Evolutionary conservation across 2,888 invertebrate species (phyloP).

Genomic region (Anthophora plumipes): DNA sequence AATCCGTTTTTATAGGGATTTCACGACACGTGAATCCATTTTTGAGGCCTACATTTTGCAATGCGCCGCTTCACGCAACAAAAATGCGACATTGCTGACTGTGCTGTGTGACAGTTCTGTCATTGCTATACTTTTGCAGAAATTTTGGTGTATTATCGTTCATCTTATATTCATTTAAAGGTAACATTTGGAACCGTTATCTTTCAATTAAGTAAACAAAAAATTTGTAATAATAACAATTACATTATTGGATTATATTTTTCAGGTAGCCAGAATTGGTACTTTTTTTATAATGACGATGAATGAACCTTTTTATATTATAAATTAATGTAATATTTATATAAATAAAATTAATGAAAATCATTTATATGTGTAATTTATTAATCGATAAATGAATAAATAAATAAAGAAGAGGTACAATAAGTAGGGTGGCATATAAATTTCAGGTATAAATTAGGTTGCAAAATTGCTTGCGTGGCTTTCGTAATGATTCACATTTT

Average conservation of each 20-base stretch:
- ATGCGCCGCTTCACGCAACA: slow-evolving; percentile 1
- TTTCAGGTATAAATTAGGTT: background rate
- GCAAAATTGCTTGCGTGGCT: background rate
- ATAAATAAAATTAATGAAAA: background rate
- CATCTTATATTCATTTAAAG: background rate
- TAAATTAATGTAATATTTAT: background rate
- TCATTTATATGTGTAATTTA: background rate
- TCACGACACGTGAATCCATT: background rate
- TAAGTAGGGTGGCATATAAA: background rate
- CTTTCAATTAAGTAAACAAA: background rate
- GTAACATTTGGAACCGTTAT: background rate
- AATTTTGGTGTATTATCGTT: background rate
- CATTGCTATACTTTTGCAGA: background rate
- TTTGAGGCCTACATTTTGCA: slow-evolving; percentile 14
- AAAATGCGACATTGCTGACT: slow-evolving; percentile 4
- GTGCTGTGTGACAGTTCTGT: slow-evolving; percentile 14
- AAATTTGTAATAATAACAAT: background rate
- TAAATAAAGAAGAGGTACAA: background rate
- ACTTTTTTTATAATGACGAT: too few species aligned
- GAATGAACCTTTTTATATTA: background rate
- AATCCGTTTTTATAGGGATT: slow-evolving; percentile 48
- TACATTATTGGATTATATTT: background rate
- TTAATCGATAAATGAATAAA: too few species aligned
- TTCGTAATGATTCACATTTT: slow-evolving; percentile 12
- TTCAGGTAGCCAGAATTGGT: background rate